Conservation (phyloP, 2,113 vertebrate species). For the Argyrosomus japonicus region DNA sequence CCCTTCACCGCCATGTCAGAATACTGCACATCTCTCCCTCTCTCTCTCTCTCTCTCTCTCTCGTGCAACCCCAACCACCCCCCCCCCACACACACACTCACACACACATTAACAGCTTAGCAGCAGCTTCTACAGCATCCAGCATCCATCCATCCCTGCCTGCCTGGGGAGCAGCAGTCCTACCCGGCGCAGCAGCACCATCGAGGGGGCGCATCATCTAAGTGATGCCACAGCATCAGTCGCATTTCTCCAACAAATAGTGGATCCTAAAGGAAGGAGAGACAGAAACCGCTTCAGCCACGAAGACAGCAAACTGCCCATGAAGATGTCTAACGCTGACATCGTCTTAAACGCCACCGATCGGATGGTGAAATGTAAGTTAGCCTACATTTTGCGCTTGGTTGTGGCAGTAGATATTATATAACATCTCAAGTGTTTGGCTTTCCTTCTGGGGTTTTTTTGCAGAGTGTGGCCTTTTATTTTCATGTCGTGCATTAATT, state of each 20-base stretch:
- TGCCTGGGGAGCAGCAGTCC: conserved; percentile 76
- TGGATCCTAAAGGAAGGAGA: conserved; percentile 40
- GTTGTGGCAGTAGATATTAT: conserved; percentile 48
- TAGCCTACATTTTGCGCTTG: conserved; percentile 34
- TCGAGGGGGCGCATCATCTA: conserved; percentile 78
- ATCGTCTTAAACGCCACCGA: conserved; percentile 87
- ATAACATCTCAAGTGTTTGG: conserved; percentile 60
- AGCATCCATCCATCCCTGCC: conserved; percentile 72
- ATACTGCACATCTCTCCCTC: conserved; percentile 73
- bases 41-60: conserved; percentile 44
- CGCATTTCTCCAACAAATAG: conserved; percentile 77
- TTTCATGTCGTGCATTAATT: conserved; percentile 47
- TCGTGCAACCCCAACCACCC: conserved; percentile 78
- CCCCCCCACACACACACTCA: conserved; percentile 3
- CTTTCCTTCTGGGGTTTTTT: conserved; percentile 1
- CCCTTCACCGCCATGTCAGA: conserved; percentile 84
- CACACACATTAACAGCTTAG: conserved; percentile 76
- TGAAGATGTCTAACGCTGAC: conserved; percentile 91
- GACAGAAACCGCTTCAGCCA: conserved; percentile 70
- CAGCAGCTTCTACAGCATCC: conserved; percentile 70
- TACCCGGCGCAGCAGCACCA: conserved; percentile 77
- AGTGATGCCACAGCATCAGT: conserved; percentile 87
- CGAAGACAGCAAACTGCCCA: conserved; percentile 82
- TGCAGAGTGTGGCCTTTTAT: conserved; percentile 37
- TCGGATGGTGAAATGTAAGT: conserved; percentile 88